A percentile compares a stretch with the other conserved stretches of the same genome.
Evolutionary conservation across 2,113 vertebrate species (phyloP).

Genomic region (Ammodramus savannarum): DNA sequence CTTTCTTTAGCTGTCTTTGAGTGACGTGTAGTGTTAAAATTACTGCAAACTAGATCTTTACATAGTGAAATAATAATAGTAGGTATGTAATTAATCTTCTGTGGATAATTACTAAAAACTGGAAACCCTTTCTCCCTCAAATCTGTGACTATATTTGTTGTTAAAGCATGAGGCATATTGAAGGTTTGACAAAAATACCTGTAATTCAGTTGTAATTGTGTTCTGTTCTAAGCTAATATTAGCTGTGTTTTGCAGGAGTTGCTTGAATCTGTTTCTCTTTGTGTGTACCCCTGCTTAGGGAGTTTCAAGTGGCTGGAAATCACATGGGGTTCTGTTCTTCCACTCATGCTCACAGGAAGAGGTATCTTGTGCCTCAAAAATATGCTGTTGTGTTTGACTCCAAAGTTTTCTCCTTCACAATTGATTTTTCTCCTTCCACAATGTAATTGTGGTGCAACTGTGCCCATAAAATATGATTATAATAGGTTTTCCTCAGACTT

Average conservation of each 20-base stretch:
- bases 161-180: not conserved
- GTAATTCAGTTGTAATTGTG: not conserved
- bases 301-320: not conserved
- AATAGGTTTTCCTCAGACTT: not conserved
- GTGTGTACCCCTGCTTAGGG: not conserved
- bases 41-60: not conserved
- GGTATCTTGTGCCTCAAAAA: not conserved
- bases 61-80: not conserved
- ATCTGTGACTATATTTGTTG: not conserved
- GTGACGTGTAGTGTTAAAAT: not conserved
- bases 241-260: not conserved
- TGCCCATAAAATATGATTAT: not conserved
- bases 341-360: not conserved
- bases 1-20: not conserved
- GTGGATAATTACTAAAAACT: not conserved
- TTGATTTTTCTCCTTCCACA: not conserved
- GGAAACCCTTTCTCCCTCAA: not conserved
- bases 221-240: not conserved
- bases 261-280: not conserved
- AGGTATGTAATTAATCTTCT: not conserved
- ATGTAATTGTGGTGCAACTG: not conserved
- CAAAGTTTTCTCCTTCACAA: not conserved
- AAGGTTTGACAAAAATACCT: not conserved
- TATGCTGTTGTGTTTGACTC: not conserved
- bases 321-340: not conserved